These are phyloP conservation scores for Trypoxylus dichotomus DNA, from an alignment of 1,140 invertebrate genomes.

Conservation along the genomic window DNA sequence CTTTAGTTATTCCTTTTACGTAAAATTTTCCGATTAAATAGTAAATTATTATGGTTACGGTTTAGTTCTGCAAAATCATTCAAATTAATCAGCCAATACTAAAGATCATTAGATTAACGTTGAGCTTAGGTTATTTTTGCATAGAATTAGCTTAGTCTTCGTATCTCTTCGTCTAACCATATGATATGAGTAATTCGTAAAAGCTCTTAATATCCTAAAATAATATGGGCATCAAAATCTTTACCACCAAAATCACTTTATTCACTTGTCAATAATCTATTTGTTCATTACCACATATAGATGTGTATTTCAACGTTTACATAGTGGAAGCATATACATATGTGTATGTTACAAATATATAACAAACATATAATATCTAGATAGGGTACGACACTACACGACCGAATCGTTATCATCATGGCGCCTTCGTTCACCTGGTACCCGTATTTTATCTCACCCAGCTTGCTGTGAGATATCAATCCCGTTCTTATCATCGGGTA, in stretches of 20 bases:
- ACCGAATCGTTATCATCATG: conserved; percentile 19
- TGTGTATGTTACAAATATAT: background rate
- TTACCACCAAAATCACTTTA: background rate
- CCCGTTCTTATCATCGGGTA: conserved; percentile 14
- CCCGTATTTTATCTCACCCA: background rate
- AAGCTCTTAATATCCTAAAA: no score
- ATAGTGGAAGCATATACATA: background rate
- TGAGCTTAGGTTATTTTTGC: no score
- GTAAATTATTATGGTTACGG: no score
- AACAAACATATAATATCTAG: background rate
- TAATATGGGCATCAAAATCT: no score
- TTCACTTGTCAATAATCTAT: background rate
- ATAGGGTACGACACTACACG: background rate
- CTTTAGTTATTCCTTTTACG: no score
- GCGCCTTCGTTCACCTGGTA: conserved; percentile 27
- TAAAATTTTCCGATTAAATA: no score
- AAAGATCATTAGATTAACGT: no score
- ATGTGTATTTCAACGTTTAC: background rate
- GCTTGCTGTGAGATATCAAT: conserved; percentile 17
- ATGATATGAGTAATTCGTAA: no score
- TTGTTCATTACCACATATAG: background rate
- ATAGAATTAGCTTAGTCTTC: no score
- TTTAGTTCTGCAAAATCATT: no score
- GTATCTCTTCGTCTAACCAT: no score
- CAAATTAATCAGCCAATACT: no score